Percentiles rank a stretch among this genome's conserved stretches.
Evolutionary conservation across 2,888 invertebrate genomes (phyloP).

Genomic region (Plemyria rubiginata): DNA sequence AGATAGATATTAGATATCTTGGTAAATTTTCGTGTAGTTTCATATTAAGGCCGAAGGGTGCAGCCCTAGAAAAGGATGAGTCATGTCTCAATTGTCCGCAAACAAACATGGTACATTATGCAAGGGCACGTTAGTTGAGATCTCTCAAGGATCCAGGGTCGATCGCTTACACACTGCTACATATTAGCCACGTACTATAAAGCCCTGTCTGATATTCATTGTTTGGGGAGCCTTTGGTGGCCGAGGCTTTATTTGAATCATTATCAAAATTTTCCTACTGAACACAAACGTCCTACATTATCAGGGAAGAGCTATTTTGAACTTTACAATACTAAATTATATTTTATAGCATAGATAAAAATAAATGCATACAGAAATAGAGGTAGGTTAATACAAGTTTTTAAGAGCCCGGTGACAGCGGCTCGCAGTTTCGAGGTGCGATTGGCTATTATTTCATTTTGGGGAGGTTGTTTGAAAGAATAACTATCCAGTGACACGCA

Average conservation of each 20-base stretch:
- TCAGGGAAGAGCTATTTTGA: too few relatives aligned
- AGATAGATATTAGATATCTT: too few relatives aligned
- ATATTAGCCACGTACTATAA: constrained; percentile 4
- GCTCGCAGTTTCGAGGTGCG: too few relatives aligned
- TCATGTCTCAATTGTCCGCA: constrained; percentile 56
- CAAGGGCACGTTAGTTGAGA: constrained; percentile 18
- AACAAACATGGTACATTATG: constrained; percentile 31
- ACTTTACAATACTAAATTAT: too few relatives aligned
- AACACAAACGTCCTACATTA: too few relatives aligned
- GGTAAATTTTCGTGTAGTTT: neutral
- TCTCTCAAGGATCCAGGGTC: constrained; percentile 11
- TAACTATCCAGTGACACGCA: too few relatives aligned
- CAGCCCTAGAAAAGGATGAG: constrained; percentile 37
- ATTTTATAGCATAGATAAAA: too few relatives aligned
- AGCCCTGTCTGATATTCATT: neutral
- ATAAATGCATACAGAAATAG: too few relatives aligned
- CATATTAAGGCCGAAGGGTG: neutral
- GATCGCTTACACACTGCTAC: constrained; percentile 12
- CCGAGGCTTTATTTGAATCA: neutral
- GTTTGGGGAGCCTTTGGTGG: neutral
- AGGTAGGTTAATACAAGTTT: too few relatives aligned
- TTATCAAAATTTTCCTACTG: neutral
- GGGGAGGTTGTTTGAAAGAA: too few relatives aligned
- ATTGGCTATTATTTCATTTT: too few relatives aligned
- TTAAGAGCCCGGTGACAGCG: too few relatives aligned